A percentile compares a stretch with the other conserved stretches of the same genome.
phyloP scores from a whole-genome alignment of 2,888 invertebrate species.

The Lamellibrachia satsuma region DNA sequence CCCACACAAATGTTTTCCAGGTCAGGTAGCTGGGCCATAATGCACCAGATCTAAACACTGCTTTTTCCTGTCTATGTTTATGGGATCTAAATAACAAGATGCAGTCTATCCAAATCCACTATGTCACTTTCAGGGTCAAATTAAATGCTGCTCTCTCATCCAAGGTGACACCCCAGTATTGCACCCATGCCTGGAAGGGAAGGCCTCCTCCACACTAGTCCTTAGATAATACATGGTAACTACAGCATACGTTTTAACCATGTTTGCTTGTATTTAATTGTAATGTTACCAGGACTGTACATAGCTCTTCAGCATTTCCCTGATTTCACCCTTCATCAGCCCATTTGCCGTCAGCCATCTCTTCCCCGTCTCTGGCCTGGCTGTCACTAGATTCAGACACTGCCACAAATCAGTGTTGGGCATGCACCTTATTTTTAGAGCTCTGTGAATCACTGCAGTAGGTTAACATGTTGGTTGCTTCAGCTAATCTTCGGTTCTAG shows the following conservation, averaged over 20 bases:
- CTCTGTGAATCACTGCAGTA: neutral
- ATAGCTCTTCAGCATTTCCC: neutral
- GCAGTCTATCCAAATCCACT: neutral
- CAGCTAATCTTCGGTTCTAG: neutral
- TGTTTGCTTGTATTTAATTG: neutral
- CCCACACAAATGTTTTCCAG: neutral
- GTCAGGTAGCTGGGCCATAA: neutral
- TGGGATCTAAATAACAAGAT: neutral
- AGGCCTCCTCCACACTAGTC: neutral
- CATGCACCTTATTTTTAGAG: neutral
- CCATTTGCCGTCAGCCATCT: neutral
- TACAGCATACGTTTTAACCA: neutral
- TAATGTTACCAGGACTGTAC: neutral
- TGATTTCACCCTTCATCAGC: neutral
- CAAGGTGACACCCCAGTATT: neutral
- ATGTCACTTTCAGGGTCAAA: neutral
- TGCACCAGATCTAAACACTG: neutral
- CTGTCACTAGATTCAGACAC: too few species aligned
- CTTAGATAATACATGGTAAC: neutral
- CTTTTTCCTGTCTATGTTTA: neutral
- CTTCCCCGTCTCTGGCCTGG: too few species aligned
- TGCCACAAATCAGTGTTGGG: neutral
- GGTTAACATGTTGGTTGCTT: neutral
- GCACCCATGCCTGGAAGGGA: neutral
- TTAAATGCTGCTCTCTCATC: neutral